A percentile compares a stretch with the other conserved stretches of the same genome.
phyloP scores from a whole-genome alignment of 2,888 invertebrate species.

The Rhynchonema sp. region DNA sequence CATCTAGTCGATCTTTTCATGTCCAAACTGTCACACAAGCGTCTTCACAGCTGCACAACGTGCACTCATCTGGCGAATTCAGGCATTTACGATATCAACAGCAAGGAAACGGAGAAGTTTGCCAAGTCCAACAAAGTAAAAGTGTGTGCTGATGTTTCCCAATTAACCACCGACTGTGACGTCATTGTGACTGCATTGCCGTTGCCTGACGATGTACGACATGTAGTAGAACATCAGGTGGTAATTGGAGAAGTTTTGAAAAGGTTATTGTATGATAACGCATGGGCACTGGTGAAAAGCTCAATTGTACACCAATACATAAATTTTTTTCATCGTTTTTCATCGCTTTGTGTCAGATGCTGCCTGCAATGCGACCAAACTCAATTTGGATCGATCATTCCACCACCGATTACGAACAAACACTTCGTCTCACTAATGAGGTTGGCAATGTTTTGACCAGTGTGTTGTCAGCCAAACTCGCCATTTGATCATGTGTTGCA shows the following conservation, averaged over 20 bases:
- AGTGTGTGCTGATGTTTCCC: neutral
- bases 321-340: neutral
- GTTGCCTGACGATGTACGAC: neutral
- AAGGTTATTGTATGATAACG: too few relatives aligned
- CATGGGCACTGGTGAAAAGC: too few relatives aligned
- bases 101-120: neutral
- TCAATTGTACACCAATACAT: too few relatives aligned
- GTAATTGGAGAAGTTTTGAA: too few relatives aligned
- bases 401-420: conserved; percentile 5
- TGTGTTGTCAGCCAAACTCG: too few relatives aligned
- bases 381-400: conserved; percentile 4
- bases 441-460: too few relatives aligned
- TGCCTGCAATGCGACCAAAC: neutral
- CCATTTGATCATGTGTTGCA: too few relatives aligned
- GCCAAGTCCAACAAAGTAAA: neutral
- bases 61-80: too few relatives aligned
- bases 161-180: neutral
- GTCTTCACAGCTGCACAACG: too few relatives aligned
- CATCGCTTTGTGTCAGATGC: neutral
- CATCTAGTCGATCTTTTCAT: too few relatives aligned
- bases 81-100: neutral
- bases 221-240: too few relatives aligned
- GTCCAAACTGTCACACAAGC: too few relatives aligned
- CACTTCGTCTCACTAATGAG: neutral
- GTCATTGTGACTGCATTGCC: neutral